These are phyloP conservation scores for Varroa destructor DNA, from an alignment of 1,140 invertebrate species.

Conservation along the genomic window DNA sequence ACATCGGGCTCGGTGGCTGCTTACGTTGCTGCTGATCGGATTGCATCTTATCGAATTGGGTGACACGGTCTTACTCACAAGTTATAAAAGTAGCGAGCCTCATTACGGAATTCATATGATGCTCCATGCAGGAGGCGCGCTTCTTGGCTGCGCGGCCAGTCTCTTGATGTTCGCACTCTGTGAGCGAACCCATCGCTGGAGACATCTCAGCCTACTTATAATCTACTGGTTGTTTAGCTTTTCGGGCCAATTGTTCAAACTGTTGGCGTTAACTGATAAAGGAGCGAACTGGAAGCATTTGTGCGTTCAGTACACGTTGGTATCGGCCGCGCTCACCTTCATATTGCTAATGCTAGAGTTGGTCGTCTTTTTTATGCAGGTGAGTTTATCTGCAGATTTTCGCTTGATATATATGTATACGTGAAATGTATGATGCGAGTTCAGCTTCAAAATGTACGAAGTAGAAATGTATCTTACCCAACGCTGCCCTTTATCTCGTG, in stretches of 20 bases:
- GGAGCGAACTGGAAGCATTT: constrained; percentile 32
- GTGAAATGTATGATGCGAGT: background rate
- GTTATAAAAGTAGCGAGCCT: constrained; percentile 13
- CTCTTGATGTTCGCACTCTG: constrained; percentile 32
- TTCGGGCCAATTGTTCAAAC: constrained; percentile 31
- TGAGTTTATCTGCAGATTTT: constrained; percentile 17
- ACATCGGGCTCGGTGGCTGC: constrained; percentile 31
- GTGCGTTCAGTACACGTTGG: constrained; percentile 31
- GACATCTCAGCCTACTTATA: constrained; percentile 31
- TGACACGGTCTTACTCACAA: constrained; percentile 31
- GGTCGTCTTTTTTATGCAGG: constrained; percentile 32
- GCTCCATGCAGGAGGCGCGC: constrained; percentile 26
- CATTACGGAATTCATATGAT: constrained; percentile 30
- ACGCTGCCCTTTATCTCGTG: too few relatives aligned
- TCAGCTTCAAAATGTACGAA: too few relatives aligned
- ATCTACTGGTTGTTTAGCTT: constrained; percentile 32
- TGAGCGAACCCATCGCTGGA: constrained; percentile 31
- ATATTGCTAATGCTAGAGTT: constrained; percentile 33
- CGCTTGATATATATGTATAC: background rate
- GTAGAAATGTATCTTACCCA: too few relatives aligned
- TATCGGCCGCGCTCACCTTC: constrained; percentile 29
- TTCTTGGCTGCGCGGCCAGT: constrained; percentile 29
- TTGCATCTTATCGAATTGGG: constrained; percentile 32
- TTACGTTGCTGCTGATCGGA: constrained; percentile 30
- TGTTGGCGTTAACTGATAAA: constrained; percentile 30